These are phyloP conservation scores for Nasonia longicornis DNA, from an alignment of 1,140 invertebrate genomes.

Conservation along the genomic window DNA sequence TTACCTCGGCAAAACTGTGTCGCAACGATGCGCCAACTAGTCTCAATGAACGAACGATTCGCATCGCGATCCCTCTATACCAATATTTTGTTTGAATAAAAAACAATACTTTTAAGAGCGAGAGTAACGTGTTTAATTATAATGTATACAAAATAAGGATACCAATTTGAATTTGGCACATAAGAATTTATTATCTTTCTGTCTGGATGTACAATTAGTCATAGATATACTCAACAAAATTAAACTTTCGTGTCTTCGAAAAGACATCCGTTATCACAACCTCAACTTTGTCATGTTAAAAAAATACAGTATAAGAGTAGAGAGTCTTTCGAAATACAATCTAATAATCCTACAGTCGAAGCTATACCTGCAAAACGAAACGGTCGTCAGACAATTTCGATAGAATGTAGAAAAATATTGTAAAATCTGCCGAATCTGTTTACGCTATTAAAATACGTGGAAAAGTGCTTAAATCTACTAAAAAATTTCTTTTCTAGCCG, in stretches of 20 bases:
- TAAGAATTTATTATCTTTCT: slow-evolving; percentile 6
- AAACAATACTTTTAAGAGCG: too few relatives aligned
- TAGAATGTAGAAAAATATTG: neutral
- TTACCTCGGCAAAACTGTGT: too few relatives aligned
- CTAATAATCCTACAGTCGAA: neutral
- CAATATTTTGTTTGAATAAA: too few relatives aligned
- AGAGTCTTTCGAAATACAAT: neutral
- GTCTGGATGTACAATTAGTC: neutral
- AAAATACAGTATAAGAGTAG: neutral
- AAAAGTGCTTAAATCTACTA: neutral
- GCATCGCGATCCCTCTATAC: too few relatives aligned
- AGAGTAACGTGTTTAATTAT: too few relatives aligned
- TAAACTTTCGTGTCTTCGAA: neutral
- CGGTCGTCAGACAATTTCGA: too few relatives aligned
- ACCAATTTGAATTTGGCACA: neutral
- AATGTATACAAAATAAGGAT: neutral
- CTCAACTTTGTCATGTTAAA: neutral
- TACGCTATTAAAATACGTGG: neutral
- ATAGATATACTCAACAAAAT: neutral
- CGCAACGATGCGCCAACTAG: too few relatives aligned
- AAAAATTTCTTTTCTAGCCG: neutral
- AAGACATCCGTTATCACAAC: slow-evolving; percentile 7
- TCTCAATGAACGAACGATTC: too few relatives aligned
- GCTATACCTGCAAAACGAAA: slow-evolving; percentile 7
- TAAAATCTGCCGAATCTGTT: neutral